phyloP scores from a whole-genome alignment of 1,140 invertebrate genomes.

The Zaprionus kolodkinae region DNA sequence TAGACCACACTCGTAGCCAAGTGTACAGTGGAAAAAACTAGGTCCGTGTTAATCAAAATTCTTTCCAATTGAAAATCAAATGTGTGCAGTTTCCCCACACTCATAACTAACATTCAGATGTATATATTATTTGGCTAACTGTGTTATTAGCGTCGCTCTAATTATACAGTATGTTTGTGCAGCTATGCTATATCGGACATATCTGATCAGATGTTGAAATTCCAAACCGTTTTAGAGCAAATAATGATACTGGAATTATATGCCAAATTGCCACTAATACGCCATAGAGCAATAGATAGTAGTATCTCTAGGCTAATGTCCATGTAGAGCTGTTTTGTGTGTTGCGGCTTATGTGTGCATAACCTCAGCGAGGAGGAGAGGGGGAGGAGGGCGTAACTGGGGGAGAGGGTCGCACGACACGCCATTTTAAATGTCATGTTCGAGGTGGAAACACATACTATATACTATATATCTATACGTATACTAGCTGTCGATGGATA shows the following conservation, averaged over 20 bases:
- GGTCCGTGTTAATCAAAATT: neutral
- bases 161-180: neutral
- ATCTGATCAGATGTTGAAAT: slow-evolving; percentile 15
- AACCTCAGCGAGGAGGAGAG: neutral
- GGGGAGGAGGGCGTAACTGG: slow-evolving; percentile 57
- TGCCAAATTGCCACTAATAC: slow-evolving; percentile 61
- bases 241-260: slow-evolving; percentile 38
- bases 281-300: slow-evolving; percentile 41
- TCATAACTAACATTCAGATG: neutral
- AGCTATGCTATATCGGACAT: neutral
- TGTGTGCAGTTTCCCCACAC: neutral
- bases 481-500: slow-evolving; percentile 2
- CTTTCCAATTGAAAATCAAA: slow-evolving; percentile 15
- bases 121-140: neutral
- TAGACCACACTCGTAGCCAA: neutral
- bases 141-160: neutral
- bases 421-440: slow-evolving; percentile 66
- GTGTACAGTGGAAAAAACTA: neutral
- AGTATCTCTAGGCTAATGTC: slow-evolving; percentile 50
- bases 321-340: neutral
- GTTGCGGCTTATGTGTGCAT: slow-evolving; percentile 23
- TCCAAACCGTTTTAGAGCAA: slow-evolving; percentile 17
- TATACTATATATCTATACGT: neutral
- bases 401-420: slow-evolving; percentile 35
- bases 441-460: slow-evolving; percentile 11